Conservation (phyloP, 2,888 invertebrate genomes). For the Glaucopsyche alexis region DNA sequence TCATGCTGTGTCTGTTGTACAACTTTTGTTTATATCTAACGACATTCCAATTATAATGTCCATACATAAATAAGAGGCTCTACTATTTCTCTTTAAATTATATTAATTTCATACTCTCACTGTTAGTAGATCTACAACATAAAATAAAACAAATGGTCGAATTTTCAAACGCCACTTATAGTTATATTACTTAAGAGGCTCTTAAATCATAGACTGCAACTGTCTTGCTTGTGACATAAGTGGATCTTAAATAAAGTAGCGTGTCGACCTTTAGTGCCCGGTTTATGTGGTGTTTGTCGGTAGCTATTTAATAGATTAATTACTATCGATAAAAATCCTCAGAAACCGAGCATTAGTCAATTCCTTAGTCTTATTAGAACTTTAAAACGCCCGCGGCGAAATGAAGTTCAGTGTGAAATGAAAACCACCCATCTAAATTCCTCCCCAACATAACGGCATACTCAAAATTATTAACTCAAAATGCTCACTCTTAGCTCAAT, state of each 20-base stretch:
- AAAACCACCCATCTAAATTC: background rate
- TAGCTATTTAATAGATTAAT: too few species aligned
- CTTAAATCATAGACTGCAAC: too few species aligned
- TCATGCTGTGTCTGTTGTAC: background rate
- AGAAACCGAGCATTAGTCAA: background rate
- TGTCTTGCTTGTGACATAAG: too few species aligned
- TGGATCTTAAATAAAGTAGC: too few species aligned
- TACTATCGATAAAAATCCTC: too few species aligned
- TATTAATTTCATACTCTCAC: too few species aligned
- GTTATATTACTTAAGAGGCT: too few species aligned
- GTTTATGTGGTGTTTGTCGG: too few species aligned
- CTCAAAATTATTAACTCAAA: conserved; percentile 11
- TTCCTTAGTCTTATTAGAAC: background rate
- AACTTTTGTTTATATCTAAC: conserved; percentile 15
- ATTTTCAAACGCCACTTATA: background rate
- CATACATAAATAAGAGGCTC: background rate
- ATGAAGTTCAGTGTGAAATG: background rate
- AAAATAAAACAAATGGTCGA: background rate
- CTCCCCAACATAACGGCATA: background rate
- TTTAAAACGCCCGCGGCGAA: background rate
- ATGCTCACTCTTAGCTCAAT: conserved; percentile 9
- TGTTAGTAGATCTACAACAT: too few species aligned
- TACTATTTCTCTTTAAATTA: too few species aligned
- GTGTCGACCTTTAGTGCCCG: too few species aligned
- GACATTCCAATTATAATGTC: conserved; percentile 23